Conservation (phyloP, 2,797 vertebrate species). For the Pempheris klunzingeri region DNA sequence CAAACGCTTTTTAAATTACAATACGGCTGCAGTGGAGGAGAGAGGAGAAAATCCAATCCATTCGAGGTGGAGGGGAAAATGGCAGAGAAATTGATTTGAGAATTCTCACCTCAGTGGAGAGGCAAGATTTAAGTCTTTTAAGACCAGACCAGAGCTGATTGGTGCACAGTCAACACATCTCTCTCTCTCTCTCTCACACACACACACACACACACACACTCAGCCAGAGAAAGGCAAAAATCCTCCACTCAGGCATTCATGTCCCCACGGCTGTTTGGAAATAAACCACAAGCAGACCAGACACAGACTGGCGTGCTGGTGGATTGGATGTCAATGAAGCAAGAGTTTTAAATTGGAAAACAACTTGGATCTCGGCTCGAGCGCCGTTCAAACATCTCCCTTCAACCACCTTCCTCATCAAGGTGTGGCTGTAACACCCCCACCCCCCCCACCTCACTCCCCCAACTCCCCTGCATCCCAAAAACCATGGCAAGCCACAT, state of each 20-base stretch:
- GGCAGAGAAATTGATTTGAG: slow-evolving; percentile 70
- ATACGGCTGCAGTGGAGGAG: slow-evolving; percentile 41
- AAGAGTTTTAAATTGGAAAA: not conserved
- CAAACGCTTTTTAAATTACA: slow-evolving; percentile 79
- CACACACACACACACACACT: slow-evolving; percentile 18
- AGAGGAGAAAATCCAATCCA: slow-evolving; percentile 48
- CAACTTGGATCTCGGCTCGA: not conserved
- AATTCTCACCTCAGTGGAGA: slow-evolving; percentile 68
- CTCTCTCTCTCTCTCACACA: slow-evolving; percentile 3
- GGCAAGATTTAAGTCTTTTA: slow-evolving; percentile 51
- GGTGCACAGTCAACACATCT: slow-evolving; percentile 29
- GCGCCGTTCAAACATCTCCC: not conserved
- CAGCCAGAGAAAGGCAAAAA: slow-evolving; percentile 23
- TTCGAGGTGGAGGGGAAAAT: slow-evolving; percentile 48
- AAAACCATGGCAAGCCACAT: slow-evolving; percentile 65
- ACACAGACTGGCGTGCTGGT: not conserved
- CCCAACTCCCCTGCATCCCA: slow-evolving; percentile 31
- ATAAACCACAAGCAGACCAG: slow-evolving; percentile 19
- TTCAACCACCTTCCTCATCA: slow-evolving; percentile 15
- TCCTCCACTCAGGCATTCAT: not conserved
- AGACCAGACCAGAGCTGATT: slow-evolving; percentile 61
- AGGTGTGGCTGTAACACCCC: slow-evolving; percentile 47
- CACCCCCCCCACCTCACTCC: not conserved
- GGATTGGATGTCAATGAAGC: slow-evolving; percentile 13
- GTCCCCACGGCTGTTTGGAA: slow-evolving; percentile 18